Evolutionary conservation across 2,888 invertebrate genomes (phyloP).

Genomic region (Drosophila rellima): DNA sequence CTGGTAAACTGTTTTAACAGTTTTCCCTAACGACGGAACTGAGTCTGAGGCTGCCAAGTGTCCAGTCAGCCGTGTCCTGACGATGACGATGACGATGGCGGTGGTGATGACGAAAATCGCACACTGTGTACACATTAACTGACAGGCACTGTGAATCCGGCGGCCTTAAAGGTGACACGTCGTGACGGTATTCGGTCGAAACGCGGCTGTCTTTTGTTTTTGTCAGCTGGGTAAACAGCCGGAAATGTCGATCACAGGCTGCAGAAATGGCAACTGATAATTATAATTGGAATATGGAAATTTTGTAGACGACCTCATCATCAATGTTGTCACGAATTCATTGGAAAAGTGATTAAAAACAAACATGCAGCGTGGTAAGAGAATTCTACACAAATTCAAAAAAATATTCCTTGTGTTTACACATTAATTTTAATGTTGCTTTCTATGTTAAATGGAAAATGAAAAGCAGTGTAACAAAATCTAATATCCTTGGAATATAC

Average conservation of each 20-base stretch:
- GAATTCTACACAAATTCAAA: conserved; percentile 5
- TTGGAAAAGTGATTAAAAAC: conserved; percentile 60
- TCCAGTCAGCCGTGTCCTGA: conserved; percentile 48
- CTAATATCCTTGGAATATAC: conserved; percentile 7
- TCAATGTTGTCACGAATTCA: conserved; percentile 45
- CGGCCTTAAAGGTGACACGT: conserved; percentile 43
- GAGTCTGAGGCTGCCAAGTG: conserved; percentile 7
- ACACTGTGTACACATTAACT: conserved; percentile 5
- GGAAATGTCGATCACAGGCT: conserved; percentile 34
- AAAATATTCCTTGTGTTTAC: conserved; percentile 3
- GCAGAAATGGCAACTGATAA: conserved; percentile 33
- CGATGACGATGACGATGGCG: not conserved
- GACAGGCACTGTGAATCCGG: conserved; percentile 12
- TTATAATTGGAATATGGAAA: conserved; percentile 59
- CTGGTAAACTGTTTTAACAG: conserved; percentile 42
- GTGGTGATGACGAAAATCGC: conserved; percentile 28
- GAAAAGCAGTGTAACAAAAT: conserved; percentile 13
- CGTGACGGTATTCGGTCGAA: conserved; percentile 18
- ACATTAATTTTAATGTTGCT: conserved; percentile 21
- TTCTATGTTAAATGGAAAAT: conserved; percentile 15
- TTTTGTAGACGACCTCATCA: conserved; percentile 43
- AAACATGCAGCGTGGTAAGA: conserved; percentile 76
- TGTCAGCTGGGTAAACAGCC: conserved; percentile 37
- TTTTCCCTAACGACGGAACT: conserved; percentile 9
- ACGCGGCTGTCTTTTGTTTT: conserved; percentile 6